Evolutionary conservation across 2,113 vertebrate species (phyloP).

Genomic region (Pomatostomus ruficeps): DNA sequence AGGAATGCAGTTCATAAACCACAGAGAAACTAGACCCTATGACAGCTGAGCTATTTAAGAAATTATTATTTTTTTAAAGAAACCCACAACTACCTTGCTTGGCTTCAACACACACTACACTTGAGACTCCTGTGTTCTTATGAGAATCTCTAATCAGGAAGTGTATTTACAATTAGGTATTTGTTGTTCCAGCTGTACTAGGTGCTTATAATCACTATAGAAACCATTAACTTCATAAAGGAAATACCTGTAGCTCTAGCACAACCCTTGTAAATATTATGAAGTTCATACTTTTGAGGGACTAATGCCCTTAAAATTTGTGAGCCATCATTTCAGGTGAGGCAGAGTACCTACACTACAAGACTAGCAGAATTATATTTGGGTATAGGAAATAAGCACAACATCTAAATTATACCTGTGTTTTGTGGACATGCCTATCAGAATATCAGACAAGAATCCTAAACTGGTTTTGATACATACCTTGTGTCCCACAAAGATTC

Average conservation of each 20-base stretch:
- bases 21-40: neutral
- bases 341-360: neutral
- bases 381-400: neutral
- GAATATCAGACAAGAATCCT: neutral
- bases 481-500: neutral
- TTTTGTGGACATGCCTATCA: neutral
- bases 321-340: neutral
- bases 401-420: neutral
- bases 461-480: neutral
- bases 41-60: neutral
- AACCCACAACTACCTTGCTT: neutral
- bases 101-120: neutral
- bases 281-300: neutral
- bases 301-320: neutral
- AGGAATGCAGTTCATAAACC: neutral
- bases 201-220: neutral
- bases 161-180: neutral
- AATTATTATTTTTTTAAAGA: neutral
- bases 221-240: neutral
- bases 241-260: neutral
- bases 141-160: neutral
- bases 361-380: neutral
- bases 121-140: neutral
- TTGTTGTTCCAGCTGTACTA: neutral
- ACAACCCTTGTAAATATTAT: neutral